phyloP scores from a whole-genome alignment of 2,888 invertebrate species.

The Eupithecia dodoneata region DNA sequence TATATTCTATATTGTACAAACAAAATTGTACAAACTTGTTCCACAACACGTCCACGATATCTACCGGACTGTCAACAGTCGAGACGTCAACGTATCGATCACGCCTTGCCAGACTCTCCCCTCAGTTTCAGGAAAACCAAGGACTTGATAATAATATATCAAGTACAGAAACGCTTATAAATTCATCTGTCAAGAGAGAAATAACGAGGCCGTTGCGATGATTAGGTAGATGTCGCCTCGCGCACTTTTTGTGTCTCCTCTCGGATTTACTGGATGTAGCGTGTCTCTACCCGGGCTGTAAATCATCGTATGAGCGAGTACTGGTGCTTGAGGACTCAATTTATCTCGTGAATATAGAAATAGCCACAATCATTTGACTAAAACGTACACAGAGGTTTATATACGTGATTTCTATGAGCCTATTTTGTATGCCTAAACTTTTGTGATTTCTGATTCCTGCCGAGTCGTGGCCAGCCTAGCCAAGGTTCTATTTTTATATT shows the following conservation, averaged over 20 bases:
- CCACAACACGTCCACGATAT: no score
- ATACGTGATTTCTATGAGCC: neutral
- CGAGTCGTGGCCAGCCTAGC: neutral
- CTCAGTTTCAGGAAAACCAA: neutral
- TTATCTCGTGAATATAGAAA: neutral
- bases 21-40: no score
- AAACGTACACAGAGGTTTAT: neutral
- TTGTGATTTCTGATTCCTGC: neutral
- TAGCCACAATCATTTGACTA: neutral
- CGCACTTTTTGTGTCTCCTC: conserved; percentile 49
- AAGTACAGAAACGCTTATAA: conserved; percentile 49
- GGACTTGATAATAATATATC: neutral
- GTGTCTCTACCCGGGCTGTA: neutral
- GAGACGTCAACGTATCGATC: no score
- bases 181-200: conserved; percentile 64
- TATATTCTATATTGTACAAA: no score
- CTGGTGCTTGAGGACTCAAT: neutral
- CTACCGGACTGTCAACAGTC: no score
- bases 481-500: neutral
- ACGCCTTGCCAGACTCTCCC: no score
- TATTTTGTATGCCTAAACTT: neutral
- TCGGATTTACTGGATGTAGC: conserved; percentile 28
- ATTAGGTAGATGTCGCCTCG: conserved; percentile 50
- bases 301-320: neutral
- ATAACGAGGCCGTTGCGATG: conserved; percentile 63